Conservation (phyloP, 1,140 invertebrate genomes). For the Hypothenemus hampei region DNA sequence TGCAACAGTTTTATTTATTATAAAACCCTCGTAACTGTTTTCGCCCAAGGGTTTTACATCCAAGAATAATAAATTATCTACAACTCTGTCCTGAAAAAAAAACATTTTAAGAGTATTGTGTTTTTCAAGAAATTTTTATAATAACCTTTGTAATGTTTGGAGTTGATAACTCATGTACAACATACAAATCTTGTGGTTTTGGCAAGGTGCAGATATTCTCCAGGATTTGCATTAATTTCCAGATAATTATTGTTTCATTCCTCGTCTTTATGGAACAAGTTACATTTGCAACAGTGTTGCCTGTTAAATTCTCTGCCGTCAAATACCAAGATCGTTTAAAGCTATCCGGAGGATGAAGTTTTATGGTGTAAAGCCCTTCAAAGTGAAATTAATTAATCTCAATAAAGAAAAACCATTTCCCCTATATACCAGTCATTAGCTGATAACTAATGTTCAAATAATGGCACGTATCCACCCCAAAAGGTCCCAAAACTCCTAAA, state of each 20-base stretch:
- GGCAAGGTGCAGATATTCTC: background rate
- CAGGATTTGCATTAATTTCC: background rate
- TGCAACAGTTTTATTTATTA: background rate
- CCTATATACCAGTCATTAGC: too few relatives aligned
- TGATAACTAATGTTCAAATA: too few relatives aligned
- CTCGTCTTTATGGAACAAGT: background rate
- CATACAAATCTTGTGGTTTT: background rate
- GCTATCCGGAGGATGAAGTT: too few relatives aligned
- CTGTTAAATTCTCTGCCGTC: too few relatives aligned
- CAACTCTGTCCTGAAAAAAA: background rate
- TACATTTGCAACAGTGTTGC: background rate
- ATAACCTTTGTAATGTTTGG: background rate
- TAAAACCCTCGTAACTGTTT: conserved; percentile 1
- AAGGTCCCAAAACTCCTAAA: too few relatives aligned
- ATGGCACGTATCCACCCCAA: too few relatives aligned
- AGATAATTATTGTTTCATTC: background rate
- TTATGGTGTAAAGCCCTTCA: too few relatives aligned
- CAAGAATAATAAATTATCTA: conserved; percentile 2
- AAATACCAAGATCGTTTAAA: too few relatives aligned
- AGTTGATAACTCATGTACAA: background rate
- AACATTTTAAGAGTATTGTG: background rate
- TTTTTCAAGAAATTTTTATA: background rate
- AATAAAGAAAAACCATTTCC: too few relatives aligned
- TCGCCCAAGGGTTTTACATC: background rate
- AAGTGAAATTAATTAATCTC: too few relatives aligned